Base-by-base conservation (phyloP, 2,888 invertebrate species). In the Alviniconcha strummeri region DNA sequence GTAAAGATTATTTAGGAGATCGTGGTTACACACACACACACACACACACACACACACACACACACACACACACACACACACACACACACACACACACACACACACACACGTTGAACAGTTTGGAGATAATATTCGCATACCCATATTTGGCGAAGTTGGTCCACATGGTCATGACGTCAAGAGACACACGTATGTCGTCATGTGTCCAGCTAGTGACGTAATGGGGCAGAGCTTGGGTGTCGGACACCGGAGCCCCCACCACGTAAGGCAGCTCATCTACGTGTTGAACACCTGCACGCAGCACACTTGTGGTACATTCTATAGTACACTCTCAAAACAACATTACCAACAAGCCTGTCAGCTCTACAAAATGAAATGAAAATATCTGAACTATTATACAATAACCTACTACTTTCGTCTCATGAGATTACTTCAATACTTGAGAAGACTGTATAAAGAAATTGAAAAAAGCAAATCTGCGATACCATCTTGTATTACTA, bases 81-180 rank as follows among this genome's bases (percentile, higher is more conserved):
- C 54, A 75, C 75, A 75, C 54, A 75, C 36, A 52, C 36, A 75
- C 75, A 75, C 54, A 75, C 75, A 75, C 54, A 75, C 75, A 55
- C 52, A 75, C 75, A 55, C 54, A 75, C 75, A 75, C 75, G 7
- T 36, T 36, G 36, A 36, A 36, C 36, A 36, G 36, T 36, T 36
- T 36, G 36, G 36, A 36, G 36, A 36, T 60, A 60, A 60, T 60
- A 11, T 60, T 60, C 60, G 64, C 71, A 5, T 55, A 81, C 81
- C 81, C 74, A 36, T 74, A 57, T 81, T 81, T 81, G 74, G 81
- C 81, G 52, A 81, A 81, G n/a, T 81, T 81, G 56, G 81, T 57
- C 81, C 81, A 81, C 57, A 81, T 54, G 7, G 72, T 81, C 81
- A 60, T 55, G 60, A 81, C 17, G 74, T 81, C 52, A 72, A 36